Evolutionary conservation across 2,113 vertebrate species (phyloP).

Genomic region (Noctilio leporinus): DNA sequence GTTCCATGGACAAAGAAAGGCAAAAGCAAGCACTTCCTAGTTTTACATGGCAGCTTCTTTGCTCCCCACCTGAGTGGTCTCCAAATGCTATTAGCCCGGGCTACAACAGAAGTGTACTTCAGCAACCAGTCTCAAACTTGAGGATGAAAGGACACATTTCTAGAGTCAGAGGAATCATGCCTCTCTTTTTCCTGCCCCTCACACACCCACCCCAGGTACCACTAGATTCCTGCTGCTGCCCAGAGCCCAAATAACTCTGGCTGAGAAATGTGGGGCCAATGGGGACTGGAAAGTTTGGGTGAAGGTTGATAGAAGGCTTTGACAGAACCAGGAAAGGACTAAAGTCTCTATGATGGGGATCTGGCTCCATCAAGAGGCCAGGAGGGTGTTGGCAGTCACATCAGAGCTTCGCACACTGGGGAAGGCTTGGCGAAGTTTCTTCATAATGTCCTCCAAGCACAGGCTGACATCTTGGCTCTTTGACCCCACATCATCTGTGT

Average conservation of each 20-base stretch:
- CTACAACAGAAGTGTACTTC: background rate
- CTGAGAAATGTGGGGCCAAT: constrained; percentile 31
- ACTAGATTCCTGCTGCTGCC: constrained; percentile 10
- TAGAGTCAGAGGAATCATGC: background rate
- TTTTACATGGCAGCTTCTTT: background rate
- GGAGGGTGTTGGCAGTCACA: constrained; percentile 66
- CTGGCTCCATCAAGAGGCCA: constrained; percentile 67
- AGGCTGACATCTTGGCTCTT: constrained; percentile 90
- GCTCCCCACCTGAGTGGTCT: background rate
- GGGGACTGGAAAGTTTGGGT: background rate
- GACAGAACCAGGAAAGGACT: constrained; percentile 13
- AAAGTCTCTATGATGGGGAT: constrained; percentile 15
- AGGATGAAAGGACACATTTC: constrained; percentile 5
- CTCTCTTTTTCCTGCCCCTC: background rate
- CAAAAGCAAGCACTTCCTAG: background rate
- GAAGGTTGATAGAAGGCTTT: background rate
- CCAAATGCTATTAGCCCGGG: background rate
- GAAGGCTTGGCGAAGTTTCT: constrained; percentile 95
- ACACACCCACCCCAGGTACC: constrained; percentile 1
- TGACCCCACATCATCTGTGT: constrained; percentile 87
- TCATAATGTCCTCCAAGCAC: constrained; percentile 97
- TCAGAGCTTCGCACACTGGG: constrained; percentile 82
- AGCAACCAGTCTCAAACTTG: background rate
- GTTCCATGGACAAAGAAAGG: constrained; percentile 6
- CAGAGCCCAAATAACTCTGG: constrained; percentile 13